Evolutionary conservation across 2,888 invertebrate genomes (phyloP), one percentile per base, ranked within the genome.

Genomic region (Celastrina argiolus): DNA sequence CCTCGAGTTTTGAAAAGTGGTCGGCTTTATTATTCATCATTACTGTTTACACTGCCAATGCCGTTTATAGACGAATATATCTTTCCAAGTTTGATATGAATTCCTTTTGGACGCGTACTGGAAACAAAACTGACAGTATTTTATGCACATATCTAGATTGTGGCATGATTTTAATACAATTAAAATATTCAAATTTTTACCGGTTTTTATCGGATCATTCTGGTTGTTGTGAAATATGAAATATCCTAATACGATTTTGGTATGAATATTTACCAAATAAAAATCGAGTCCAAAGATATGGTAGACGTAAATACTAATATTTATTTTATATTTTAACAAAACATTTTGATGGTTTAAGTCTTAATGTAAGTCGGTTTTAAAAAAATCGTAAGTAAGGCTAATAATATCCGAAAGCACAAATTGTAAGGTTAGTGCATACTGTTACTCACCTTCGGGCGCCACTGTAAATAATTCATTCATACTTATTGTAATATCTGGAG

Each of bases 201-300:
- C 39, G 39, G 22, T 61, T 61, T 61, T 36, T 61, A 36, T 26
- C 61, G 36, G 2, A 4, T 14, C 18, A 2, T 61, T 34, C 31
- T 31, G 59, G 65, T 66, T 61, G 66, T 66, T 59, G n/a, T 22
- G 58, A 34, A 66, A 59, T 45, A 42, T 58, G 7, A 22, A 66
- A 59, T 66, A 42, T 66, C 66, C 31, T 66, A 66, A 31, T 34
- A 45, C 66, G 42, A 59, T 26, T 66, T 66, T 75, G 80, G 78
- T 78, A 76, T 80, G 71, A 67, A 67, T 74, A 71, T 70, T 74
- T 85, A 82, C 87, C 84, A 83, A 82, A 81, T 75, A 74, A 75
- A 78, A 81, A 86, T 81, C 82, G 78, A 85, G 88, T 89, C 89
- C 88, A 89, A 89, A 89, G 89, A 88, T 77, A 64, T 28, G 66